Percentiles rank a stretch among this genome's conserved stretches.
Evolutionary conservation across 2,888 invertebrate genomes (phyloP).

Genomic region (Drosophila lacicola): DNA sequence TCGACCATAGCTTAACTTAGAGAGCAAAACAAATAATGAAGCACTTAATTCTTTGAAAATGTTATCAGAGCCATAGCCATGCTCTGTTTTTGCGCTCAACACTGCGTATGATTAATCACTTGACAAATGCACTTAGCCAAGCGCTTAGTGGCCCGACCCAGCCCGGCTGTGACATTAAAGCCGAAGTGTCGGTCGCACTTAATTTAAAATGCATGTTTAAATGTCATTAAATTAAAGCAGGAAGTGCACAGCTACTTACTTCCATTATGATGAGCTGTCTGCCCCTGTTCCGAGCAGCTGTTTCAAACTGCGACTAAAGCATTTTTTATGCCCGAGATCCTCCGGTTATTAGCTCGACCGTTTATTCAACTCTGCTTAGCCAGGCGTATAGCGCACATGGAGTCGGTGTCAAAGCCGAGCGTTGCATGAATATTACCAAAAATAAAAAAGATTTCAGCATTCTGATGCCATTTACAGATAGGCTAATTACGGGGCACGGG

Average conservation of each 20-base stretch:
- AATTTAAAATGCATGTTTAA: constrained; percentile 77
- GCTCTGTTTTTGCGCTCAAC: constrained; percentile 23
- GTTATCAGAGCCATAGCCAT: constrained; percentile 1
- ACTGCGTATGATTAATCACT: constrained; percentile 63
- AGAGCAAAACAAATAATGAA: background rate
- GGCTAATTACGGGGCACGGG: constrained; percentile 56
- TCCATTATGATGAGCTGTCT: constrained; percentile 30
- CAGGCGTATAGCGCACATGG: constrained; percentile 31
- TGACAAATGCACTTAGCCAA: constrained; percentile 61
- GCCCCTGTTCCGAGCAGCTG: constrained; percentile 4
- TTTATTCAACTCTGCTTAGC: constrained; percentile 64
- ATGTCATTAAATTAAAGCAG: constrained; percentile 68
- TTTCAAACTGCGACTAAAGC: constrained; percentile 13
- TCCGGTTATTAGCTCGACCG: constrained; percentile 23
- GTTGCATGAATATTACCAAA: constrained; percentile 71
- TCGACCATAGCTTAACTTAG: background rate
- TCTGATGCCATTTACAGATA: constrained; percentile 56
- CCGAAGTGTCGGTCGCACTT: constrained; percentile 67
- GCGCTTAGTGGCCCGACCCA: constrained; percentile 15
- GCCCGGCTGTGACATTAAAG: constrained; percentile 59
- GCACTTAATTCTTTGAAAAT: constrained; percentile 3
- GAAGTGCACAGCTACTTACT: constrained; percentile 56
- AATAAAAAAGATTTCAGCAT: constrained; percentile 41
- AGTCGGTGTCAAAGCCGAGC: constrained; percentile 48
- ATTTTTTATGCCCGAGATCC: constrained; percentile 21